These are phyloP conservation scores for Notodromas monacha DNA, from an alignment of 2,888 invertebrate genomes.

Conservation along the genomic window DNA sequence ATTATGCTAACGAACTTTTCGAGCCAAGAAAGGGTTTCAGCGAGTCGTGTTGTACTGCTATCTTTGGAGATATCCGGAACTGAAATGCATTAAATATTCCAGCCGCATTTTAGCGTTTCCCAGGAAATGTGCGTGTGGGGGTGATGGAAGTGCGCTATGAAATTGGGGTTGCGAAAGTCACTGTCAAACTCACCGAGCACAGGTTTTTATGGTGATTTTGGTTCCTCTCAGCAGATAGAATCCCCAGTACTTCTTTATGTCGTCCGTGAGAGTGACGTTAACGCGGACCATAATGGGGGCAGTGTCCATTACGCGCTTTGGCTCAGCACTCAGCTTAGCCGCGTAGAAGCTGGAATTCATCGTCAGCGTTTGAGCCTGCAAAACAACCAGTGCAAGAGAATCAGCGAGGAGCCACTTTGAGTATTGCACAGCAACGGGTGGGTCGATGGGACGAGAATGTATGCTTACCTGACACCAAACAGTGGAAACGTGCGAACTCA, in stretches of 20 bases:
- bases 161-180: too few species aligned
- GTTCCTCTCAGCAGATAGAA: constrained; percentile 41
- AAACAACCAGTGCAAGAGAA: constrained; percentile 1
- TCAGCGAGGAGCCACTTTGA: background rate
- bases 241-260: constrained; percentile 52
- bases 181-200: constrained; percentile 27
- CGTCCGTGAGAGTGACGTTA: constrained; percentile 32
- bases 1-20: too few species aligned
- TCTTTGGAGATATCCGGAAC: too few species aligned
- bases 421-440: too few species aligned
- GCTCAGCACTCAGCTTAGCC: constrained; percentile 28
- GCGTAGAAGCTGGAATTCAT: constrained; percentile 42
- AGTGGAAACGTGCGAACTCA: constrained; percentile 36
- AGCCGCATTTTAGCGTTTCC: too few species aligned
- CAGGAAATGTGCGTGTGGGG: too few species aligned
- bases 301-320: constrained; percentile 23
- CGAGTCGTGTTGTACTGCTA: too few species aligned
- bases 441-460: too few species aligned
- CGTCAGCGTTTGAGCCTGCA: constrained; percentile 30
- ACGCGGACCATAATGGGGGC: constrained; percentile 32
- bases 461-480: constrained; percentile 34
- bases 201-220: constrained; percentile 34
- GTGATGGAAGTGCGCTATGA: too few species aligned
- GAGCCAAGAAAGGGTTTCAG: too few species aligned
- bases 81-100: too few species aligned